phyloP scores from a whole-genome alignment of 2,113 vertebrate species.

The Phyllopteryx taeniolatus region DNA sequence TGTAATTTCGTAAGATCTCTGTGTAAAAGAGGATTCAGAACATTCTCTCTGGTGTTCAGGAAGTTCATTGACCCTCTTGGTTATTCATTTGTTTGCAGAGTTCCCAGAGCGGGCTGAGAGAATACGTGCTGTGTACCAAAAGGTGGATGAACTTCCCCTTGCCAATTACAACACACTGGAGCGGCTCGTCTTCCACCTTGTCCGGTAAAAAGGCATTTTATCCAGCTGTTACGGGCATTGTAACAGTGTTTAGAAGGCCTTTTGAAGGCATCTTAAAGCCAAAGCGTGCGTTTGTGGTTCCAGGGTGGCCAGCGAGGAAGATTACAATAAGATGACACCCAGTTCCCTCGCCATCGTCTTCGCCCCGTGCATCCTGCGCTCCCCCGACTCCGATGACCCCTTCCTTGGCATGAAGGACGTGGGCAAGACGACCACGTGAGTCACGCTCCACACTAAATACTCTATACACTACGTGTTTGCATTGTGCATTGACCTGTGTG shows the following conservation, averaged over 20 bases:
- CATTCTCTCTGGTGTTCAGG: neutral
- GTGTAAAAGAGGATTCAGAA: neutral
- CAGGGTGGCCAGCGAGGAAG: conserved; percentile 89
- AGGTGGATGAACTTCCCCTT: conserved; percentile 86
- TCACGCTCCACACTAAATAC: conserved; percentile 10
- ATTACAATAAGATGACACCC: conserved; percentile 90
- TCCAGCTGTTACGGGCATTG: neutral
- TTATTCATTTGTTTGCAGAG: conserved; percentile 68
- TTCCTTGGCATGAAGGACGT: conserved; percentile 91
- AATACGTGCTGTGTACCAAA: conserved; percentile 83
- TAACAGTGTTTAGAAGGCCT: too few species aligned
- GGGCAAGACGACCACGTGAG: conserved; percentile 89
- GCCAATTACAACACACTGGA: conserved; percentile 86
- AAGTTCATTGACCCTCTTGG: neutral
- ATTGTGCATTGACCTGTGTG: neutral
- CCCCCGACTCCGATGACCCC: conserved; percentile 83
- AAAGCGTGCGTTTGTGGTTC: neutral
- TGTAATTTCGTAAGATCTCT: too few species aligned
- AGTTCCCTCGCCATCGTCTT: conserved; percentile 91
- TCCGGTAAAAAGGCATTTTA: conserved; percentile 77
- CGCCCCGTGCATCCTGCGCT: conserved; percentile 90
- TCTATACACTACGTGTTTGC: neutral
- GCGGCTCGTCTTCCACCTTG: conserved; percentile 92
- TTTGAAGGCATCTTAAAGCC: too few species aligned
- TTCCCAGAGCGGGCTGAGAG: conserved; percentile 85